phyloP scores from a whole-genome alignment of 2,797 vertebrate genomes.

The Lutjanus campechanus region DNA sequence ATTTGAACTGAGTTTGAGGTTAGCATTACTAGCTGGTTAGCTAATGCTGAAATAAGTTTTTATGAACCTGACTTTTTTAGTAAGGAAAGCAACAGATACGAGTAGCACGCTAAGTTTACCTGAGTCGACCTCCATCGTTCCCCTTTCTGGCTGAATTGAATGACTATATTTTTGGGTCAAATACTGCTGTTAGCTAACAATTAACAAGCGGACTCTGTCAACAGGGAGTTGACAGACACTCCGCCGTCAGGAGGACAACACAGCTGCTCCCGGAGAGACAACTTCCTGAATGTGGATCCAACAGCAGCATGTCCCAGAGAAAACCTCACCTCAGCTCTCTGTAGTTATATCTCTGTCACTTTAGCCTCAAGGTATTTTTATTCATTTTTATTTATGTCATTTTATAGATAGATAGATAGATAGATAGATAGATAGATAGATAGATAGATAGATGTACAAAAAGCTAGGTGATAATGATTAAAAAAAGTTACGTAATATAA shows the following conservation, averaged over 20 bases:
- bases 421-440: too few species aligned
- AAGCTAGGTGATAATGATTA: too few species aligned
- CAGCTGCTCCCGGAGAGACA: background rate
- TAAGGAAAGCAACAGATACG: background rate
- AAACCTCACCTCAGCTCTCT: background rate
- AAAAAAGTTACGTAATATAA: too few species aligned
- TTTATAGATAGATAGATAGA: background rate
- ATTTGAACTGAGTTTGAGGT: background rate
- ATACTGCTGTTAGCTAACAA: background rate
- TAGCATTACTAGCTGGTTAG: conserved; percentile 54
- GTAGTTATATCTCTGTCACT: background rate
- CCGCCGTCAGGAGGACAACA: conserved; percentile 33
- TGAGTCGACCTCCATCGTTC: conserved; percentile 75
- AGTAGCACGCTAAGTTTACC: conserved; percentile 57
- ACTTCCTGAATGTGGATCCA: conserved; percentile 72
- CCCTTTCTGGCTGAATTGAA: background rate
- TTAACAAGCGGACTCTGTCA: background rate
- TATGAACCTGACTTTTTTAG: background rate
- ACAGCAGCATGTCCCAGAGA: background rate
- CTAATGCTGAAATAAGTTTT: conserved; percentile 5
- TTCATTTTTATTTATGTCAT: background rate
- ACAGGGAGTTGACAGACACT: conserved; percentile 14
- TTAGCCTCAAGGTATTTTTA: too few species aligned
- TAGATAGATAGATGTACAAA: too few species aligned
- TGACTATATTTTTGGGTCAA: fast-evolving